A percentile compares a stretch with the other conserved stretches of the same genome.
These are phyloP conservation scores for Leucophenga montana DNA, from an alignment of 2,888 invertebrate species.

Conservation along the genomic window DNA sequence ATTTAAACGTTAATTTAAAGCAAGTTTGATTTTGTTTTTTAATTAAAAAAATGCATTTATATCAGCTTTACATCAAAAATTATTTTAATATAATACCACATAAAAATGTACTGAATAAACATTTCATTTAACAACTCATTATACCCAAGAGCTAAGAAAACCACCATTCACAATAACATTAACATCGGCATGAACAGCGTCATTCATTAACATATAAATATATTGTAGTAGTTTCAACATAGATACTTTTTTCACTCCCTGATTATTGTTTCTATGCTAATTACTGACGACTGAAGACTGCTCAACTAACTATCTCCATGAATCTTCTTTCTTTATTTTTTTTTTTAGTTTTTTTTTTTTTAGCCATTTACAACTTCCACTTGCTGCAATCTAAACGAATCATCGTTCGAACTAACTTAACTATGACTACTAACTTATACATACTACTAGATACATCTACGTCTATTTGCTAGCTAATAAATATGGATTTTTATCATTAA, in stretches of 20 bases:
- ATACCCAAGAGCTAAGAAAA: too few relatives aligned
- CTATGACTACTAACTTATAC: neutral
- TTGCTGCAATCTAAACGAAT: neutral
- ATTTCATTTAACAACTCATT: too few relatives aligned
- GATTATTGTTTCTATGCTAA: constrained; percentile 16
- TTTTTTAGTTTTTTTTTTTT: neutral
- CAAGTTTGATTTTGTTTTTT: too few relatives aligned
- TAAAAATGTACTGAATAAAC: too few relatives aligned
- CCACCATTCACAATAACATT: too few relatives aligned
- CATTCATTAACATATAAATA: neutral
- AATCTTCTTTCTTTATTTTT: too few relatives aligned
- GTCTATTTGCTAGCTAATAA: constrained; percentile 16
- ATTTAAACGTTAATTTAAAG: too few relatives aligned
- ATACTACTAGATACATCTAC: too few relatives aligned
- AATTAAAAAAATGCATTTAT: too few relatives aligned
- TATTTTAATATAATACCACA: too few relatives aligned
- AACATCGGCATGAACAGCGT: neutral
- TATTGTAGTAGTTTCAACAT: neutral
- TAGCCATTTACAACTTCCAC: neutral
- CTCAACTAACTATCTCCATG: too few relatives aligned
- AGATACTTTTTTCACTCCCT: neutral
- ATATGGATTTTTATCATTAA: constrained; percentile 35
- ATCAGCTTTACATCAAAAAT: too few relatives aligned
- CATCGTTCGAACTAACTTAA: constrained; percentile 4
- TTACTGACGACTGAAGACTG: neutral